Evolutionary conservation across 2,797 vertebrate genomes (phyloP).

Genomic region (Columba guinea): DNA sequence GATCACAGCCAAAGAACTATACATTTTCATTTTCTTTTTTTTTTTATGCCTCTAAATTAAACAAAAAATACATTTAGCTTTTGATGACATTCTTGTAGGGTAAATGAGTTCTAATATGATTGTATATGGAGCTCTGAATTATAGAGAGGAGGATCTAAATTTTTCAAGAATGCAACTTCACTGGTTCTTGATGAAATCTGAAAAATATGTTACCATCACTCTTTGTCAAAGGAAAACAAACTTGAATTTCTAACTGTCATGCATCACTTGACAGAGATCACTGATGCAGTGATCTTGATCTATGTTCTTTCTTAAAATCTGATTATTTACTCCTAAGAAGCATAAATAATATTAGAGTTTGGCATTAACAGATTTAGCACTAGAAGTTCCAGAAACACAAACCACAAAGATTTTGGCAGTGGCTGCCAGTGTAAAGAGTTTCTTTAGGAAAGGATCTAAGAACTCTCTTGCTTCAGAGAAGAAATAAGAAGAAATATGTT

Average conservation of each 20-base stretch:
- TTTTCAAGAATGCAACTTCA: not conserved
- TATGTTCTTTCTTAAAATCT: not conserved
- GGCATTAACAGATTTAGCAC: not conserved
- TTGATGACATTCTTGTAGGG: not conserved
- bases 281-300: not conserved
- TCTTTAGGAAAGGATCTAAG: not conserved
- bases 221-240: not conserved
- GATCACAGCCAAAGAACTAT: not conserved
- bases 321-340: not conserved
- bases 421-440: not conserved
- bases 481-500: not conserved
- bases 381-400: not conserved
- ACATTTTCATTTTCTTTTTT: not conserved
- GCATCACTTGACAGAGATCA: not conserved
- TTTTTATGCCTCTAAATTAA: not conserved
- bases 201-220: not conserved
- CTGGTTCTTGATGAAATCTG: not conserved
- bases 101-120: not conserved
- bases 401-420: not conserved
- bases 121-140: fast-evolving
- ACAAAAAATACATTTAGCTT: not conserved
- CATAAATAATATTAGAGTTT: not conserved
- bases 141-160: not conserved
- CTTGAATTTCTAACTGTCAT: not conserved
- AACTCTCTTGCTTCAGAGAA: not conserved